Evolutionary conservation across 2,113 vertebrate species (phyloP), one percentile per base, ranked within the genome.

Genomic region (Formicarius rufipectus): DNA sequence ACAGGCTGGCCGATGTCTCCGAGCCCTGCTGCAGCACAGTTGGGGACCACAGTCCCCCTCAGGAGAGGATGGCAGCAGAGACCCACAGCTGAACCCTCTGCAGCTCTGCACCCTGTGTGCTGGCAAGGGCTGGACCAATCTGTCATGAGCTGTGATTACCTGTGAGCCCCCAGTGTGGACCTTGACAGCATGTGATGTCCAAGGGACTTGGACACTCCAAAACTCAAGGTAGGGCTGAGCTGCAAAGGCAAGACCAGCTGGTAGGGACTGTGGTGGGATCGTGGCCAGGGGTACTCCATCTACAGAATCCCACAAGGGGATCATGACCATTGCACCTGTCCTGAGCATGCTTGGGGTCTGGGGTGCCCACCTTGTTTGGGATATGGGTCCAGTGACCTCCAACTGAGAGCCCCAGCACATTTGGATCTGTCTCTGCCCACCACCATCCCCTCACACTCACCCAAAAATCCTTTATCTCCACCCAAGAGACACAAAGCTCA

Each of bases 11-110:
- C 1, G 5, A 8, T 60, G 47, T 47, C 49, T 49, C 63, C 16
- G 2, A 40, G 35, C 6, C 31, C n/a, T 35, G 33, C 49, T 52
- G 50, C 1, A 1, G 35, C 0, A 0, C 49, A 37, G 39, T 18
- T 53, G 75, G 79, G 49, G 50, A 52, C 45, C 31, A n/a, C 35
- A 66, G 6, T 9, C n/a, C 35, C 39, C 7, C 44, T 60, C 1
- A 2, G 60, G 24, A 37, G 37, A 17, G 19, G 12, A 31, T 4
- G 6, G 37, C 42, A 27, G 45, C 12, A 20, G 30, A 52, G 28
- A n/a, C n/a, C 27, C n/a, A 6, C 21, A 10, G 1, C 18, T n/a
- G 39, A 53, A 25, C 13, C 52, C 0, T n/a, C n/a, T 0, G 31
- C 6, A 10, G 68, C 37, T 79, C 31, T n/a, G 47, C 23, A 23